Evolutionary conservation across 2,888 invertebrate species (phyloP), one percentile per base, ranked within the genome.

Genomic region (Mesorhabditis sp.): DNA sequence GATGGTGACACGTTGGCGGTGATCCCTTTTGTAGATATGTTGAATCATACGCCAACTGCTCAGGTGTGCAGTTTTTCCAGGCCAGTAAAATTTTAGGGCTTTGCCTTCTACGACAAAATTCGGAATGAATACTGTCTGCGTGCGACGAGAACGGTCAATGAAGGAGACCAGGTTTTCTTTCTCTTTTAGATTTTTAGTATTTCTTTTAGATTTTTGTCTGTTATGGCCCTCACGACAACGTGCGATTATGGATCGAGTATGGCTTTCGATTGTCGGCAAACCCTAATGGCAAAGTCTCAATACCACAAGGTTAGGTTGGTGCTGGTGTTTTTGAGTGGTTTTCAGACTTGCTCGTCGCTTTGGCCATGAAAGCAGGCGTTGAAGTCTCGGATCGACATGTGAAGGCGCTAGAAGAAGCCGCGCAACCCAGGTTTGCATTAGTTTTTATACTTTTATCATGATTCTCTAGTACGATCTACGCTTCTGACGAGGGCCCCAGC

Each of bases 211-310:
- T 76, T 4, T 87, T 86, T 75, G 86, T 87, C 65, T 86, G 83
- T 67, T 88, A 88, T 77, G 88, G 87, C 41, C 81, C 86, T 41
- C 87, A 87, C 78, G 84, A 85, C 73, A 88, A 87, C 74, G 75
- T 78, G 4, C 83, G 83, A 7, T 82, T 88, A 6, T 81, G 87
- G 67, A 66, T 87, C 45, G 86, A 87, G 69, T 88, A 88, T 77
- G 88, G 88, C 4, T 88, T 88, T 78, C 81, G 80, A 15, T 70
- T 87, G 15, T 80, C 80, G n/a, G 69, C 78, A 13, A 88, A 88
- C 72, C 73, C 80, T 10, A 73, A 78, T 68, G 78, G 76, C 13
- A 80, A 77, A 28, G 80, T 83, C 28, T 43, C 72, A 13, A 70
- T 83, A 13, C 73, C 80, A 0, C 70, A 75, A 42, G 80, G 83